Conservation (phyloP, 2,888 invertebrate species). For the Agonopterix arenella region DNA sequence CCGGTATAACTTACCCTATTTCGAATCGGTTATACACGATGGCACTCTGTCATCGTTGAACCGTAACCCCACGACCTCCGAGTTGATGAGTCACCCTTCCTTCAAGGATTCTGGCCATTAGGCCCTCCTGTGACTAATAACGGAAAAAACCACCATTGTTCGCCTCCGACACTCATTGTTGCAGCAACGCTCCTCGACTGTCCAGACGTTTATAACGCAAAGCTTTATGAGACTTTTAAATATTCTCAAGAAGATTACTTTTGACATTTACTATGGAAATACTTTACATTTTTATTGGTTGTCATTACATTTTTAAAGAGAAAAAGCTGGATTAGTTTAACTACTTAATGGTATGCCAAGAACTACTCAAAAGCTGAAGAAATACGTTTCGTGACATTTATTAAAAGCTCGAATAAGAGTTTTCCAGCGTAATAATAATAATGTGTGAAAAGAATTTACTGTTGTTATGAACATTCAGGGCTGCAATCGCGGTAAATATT, state of each 20-base stretch:
- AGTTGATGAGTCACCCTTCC: slow-evolving; percentile 58
- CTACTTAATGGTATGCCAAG: too few relatives aligned
- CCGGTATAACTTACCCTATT: too few relatives aligned
- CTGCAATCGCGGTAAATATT: too few relatives aligned
- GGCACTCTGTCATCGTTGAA: slow-evolving; percentile 40
- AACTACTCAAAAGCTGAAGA: too few relatives aligned
- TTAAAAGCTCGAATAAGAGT: too few relatives aligned
- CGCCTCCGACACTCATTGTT: neutral
- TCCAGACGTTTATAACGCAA: slow-evolving; percentile 21
- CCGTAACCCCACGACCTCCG: slow-evolving; percentile 50
- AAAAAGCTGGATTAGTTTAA: neutral
- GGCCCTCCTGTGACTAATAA: slow-evolving; percentile 42
- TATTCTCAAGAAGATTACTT: slow-evolving; percentile 10
- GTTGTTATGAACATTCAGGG: too few relatives aligned
- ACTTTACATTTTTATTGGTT: neutral
- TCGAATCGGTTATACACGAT: slow-evolving; percentile 17
- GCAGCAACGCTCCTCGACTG: slow-evolving; percentile 11
- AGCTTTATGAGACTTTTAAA: slow-evolving; percentile 17
- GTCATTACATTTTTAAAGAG: neutral
- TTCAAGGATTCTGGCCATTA: slow-evolving; percentile 47
- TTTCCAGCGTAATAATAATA: too few relatives aligned
- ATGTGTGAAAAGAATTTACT: too few relatives aligned
- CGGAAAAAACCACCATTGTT: slow-evolving; percentile 57
- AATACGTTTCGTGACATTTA: too few relatives aligned
- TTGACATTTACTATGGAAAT: slow-evolving; percentile 3